Percentiles rank a stretch among this genome's conserved stretches.
Conservation (phyloP, 2,113 vertebrate species). For the Pangasianodon gigas region DNA sequence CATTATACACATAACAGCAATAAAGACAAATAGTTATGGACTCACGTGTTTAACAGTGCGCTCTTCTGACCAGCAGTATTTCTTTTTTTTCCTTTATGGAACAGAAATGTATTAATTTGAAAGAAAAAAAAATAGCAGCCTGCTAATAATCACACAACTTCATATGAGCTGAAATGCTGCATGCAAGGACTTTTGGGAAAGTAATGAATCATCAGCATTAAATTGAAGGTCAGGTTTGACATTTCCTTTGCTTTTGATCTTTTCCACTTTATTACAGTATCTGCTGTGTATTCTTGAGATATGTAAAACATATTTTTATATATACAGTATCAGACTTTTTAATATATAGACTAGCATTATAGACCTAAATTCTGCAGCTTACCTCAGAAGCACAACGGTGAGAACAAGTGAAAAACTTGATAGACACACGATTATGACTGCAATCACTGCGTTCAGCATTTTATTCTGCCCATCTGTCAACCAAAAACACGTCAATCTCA, state of each 20-base stretch:
- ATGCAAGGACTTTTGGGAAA: neutral
- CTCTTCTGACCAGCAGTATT: neutral
- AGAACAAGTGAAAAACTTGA: neutral
- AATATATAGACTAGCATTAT: neutral
- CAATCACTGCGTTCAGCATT: neutral
- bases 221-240: neutral
- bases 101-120: neutral
- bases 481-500: neutral
- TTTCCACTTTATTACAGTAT: neutral
- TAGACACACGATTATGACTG: neutral
- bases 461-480: neutral
- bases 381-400: neutral
- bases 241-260: too few relatives aligned
- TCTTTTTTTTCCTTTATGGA: neutral
- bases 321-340: neutral
- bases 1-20: neutral
- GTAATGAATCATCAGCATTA: neutral
- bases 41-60: neutral
- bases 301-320: neutral
- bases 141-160: neutral
- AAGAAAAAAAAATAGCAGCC: neutral
- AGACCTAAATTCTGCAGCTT: neutral
- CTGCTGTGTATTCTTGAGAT: neutral
- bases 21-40: neutral
- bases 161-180: neutral